Conservation (phyloP, 2,113 vertebrate genomes). For the Gorsachius goisagi region DNA sequence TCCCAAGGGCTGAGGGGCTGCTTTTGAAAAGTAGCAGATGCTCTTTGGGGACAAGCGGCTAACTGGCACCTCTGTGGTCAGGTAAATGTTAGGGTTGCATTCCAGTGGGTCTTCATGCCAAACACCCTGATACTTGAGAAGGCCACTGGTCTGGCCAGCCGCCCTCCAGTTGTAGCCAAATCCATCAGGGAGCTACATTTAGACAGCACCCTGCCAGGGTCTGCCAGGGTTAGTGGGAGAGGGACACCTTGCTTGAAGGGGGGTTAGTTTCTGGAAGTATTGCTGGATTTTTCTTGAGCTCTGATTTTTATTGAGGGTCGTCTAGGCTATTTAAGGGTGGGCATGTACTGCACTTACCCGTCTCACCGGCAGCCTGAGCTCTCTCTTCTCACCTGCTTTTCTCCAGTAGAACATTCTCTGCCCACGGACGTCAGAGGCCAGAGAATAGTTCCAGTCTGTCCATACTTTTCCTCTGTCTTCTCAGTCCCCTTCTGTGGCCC, state of each 20-base stretch:
- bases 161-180: conserved; percentile 3
- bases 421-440: accelerated
- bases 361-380: neutral
- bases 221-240: neutral
- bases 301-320: neutral
- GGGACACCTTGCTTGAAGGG: neutral
- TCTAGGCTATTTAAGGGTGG: neutral
- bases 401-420: neutral
- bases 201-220: neutral
- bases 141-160: conserved; percentile 16
- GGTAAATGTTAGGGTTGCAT: conserved; percentile 12
- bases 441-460: neutral
- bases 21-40: neutral
- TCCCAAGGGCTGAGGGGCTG: neutral
- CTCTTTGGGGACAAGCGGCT: neutral
- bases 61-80: neutral
- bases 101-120: conserved; percentile 6
- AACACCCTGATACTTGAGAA: conserved; percentile 19
- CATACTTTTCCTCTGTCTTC: neutral
- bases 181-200: conserved; percentile 4
- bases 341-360: neutral
- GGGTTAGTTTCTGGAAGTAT: neutral
- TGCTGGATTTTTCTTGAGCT: neutral
- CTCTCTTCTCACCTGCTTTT: neutral
- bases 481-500: neutral